These are phyloP conservation scores for Spondyliosoma cantharus DNA, from an alignment of 2,797 vertebrate genomes.

Conservation along the genomic window DNA sequence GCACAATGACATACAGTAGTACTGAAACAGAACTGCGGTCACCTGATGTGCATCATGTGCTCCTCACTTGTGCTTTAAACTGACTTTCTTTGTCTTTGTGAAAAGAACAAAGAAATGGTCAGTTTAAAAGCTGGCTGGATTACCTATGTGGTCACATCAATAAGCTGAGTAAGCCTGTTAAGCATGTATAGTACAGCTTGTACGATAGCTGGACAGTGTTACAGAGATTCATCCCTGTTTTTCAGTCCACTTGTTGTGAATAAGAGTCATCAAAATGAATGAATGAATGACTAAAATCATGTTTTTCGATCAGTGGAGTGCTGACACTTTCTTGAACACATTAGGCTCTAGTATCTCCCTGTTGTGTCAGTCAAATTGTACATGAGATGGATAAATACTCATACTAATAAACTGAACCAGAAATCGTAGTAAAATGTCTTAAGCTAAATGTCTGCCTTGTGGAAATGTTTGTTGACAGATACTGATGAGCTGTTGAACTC, in stretches of 20 bases:
- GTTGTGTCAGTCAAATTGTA: not conserved
- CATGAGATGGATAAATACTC: not conserved
- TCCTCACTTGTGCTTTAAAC: slow-evolving; percentile 62
- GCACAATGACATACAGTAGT: slow-evolving; percentile 57
- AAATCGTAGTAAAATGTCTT: slow-evolving; percentile 1
- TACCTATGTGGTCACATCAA: slow-evolving; percentile 50
- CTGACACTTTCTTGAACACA: not conserved
- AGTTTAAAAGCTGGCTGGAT: slow-evolving; percentile 58
- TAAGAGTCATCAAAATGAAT: too few species aligned
- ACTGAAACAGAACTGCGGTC: slow-evolving; percentile 56
- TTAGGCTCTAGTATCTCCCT: not conserved
- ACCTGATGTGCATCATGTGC: slow-evolving; percentile 73
- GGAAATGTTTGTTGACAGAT: slow-evolving; percentile 5
- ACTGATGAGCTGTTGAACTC: slow-evolving; percentile 36
- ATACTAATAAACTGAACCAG: not conserved
- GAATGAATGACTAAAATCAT: too few species aligned
- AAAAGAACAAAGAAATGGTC: slow-evolving; percentile 63
- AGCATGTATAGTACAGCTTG: slow-evolving; percentile 27
- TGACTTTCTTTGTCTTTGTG: slow-evolving; percentile 71
- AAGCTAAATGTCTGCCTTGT: not conserved
- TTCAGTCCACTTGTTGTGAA: not conserved
- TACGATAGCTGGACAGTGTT: slow-evolving; percentile 14
- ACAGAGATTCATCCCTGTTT: slow-evolving; percentile 19
- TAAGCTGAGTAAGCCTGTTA: slow-evolving; percentile 65
- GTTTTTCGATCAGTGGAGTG: too few species aligned